Conservation (phyloP, 2,888 invertebrate species). For the Allacma fusca region DNA sequence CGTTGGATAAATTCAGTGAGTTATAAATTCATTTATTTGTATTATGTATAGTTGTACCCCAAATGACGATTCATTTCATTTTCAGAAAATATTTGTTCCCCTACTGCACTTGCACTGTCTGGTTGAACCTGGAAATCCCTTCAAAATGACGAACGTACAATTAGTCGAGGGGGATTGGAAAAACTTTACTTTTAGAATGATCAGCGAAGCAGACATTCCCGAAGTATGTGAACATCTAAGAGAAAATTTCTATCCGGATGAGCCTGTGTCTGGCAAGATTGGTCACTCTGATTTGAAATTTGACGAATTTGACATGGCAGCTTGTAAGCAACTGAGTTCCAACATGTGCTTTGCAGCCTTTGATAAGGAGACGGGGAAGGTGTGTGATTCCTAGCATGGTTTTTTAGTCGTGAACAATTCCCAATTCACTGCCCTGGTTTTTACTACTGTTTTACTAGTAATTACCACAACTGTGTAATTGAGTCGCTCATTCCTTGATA, state of each 20-base stretch:
- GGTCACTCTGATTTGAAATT: slow-evolving; percentile 52
- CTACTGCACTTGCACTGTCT: no score
- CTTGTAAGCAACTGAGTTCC: slow-evolving; percentile 47
- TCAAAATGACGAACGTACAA: no score
- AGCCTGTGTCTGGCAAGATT: slow-evolving; percentile 51
- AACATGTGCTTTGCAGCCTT: slow-evolving; percentile 53
- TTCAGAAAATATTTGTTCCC: no score
- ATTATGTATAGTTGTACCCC: no score
- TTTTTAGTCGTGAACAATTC: slow-evolving; percentile 25
- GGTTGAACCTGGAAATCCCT: no score
- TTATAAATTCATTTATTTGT: no score
- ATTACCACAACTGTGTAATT: no score
- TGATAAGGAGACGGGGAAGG: slow-evolving; percentile 51
- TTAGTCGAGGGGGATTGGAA: slow-evolving; percentile 43
- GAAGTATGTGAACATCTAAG: slow-evolving; percentile 49
- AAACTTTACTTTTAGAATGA: slow-evolving; percentile 53
- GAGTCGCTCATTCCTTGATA: no score
- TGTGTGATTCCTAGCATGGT: not conserved
- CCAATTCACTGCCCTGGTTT: no score
- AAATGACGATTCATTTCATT: no score
- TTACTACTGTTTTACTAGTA: no score
- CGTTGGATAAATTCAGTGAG: no score
- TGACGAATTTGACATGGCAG: slow-evolving; percentile 50
- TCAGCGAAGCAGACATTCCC: slow-evolving; percentile 47
- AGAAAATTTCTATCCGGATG: slow-evolving; percentile 52